Evolutionary conservation across 2,888 invertebrate genomes (phyloP), one percentile per base, ranked within the genome.

Genomic region (Agonopterix subpropinquella): DNA sequence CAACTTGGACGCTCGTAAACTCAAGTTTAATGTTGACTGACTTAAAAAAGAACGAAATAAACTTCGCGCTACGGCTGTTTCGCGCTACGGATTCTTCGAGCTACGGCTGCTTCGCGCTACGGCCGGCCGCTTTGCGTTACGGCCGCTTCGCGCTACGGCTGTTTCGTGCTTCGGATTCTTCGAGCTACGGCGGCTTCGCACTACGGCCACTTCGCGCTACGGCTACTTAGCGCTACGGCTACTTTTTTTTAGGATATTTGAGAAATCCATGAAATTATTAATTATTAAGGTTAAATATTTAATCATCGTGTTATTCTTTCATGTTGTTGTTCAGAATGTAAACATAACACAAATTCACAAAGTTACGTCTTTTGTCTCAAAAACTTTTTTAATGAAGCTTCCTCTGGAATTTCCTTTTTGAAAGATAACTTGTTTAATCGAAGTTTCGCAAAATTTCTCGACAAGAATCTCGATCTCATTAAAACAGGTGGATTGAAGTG

Each of bases 391-490:
- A 41, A 41, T 46, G 46, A 46, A 41, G 46, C 18, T 46, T 39
- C 53, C 45, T 49, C 52, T 49, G 54, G 58, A 51, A 57, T 58
- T 55, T 54, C 47, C 39, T 55, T 51, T 57, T 49, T 59, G 61
- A 71, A 73, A 73, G 70, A 70, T 64, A 70, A 73, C 59, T 72
- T 72, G 67, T 67, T 70, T 71, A 70, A 71, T 73, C 65, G 62
- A 72, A 73, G 65, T 73, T 72, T 58, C 53, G 50, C 55, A 54
- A 59, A 64, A 64, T 61, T 61, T 57, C 52, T 47, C 52, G 69
- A 69, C 70, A 61, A 48, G 56, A 54, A 69, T 72, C 70, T 53
- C 54, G 41, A 63, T 62, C 62, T 65, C 62, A 64, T 68, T 65
- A 64, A 62, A 28, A 64, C 59, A 60, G 57, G 43, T 45, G 45